Base-by-base conservation (phyloP, 1,140 invertebrate genomes). In the Pararge aegeria region DNA sequence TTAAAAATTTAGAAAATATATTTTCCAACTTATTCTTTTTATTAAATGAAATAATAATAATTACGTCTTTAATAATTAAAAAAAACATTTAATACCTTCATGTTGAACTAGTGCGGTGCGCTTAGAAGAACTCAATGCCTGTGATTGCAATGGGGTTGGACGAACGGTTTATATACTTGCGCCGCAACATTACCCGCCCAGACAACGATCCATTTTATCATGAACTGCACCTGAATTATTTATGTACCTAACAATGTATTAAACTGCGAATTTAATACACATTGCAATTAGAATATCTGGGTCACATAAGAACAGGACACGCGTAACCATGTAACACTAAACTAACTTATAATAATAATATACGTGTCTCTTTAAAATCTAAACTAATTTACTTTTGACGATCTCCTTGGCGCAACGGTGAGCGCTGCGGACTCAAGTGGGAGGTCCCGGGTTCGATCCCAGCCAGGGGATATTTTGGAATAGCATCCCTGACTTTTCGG, bases 11-110 rank as follows among this genome's bases (percentile, higher is more conserved):
- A n/a, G n/a, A n/a, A n/a, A n/a, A n/a, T n/a, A n/a, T n/a, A n/a
- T n/a, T n/a, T n/a, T n/a, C n/a, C n/a, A n/a, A n/a, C n/a, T n/a
- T n/a, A n/a, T n/a, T n/a, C n/a, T n/a, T n/a, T n/a, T n/a, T n/a
- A n/a, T n/a, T n/a, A n/a, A n/a, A n/a, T n/a, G n/a, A n/a, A n/a
- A n/a, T n/a, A n/a, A n/a, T n/a, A n/a, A n/a, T n/a, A n/a, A n/a
- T n/a, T n/a, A n/a, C n/a, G n/a, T n/a, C n/a, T n/a, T n/a, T n/a
- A n/a, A n/a, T 42, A 44, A 0, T n/a, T 16, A 55, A 20, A 42
- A n/a, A 13, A 4, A 42, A 13, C 15, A 18, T n/a, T n/a, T n/a
- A n/a, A n/a, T 86, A 83, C 80, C 83, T 86, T 82, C 83, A 86
- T 86, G 57, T 70, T 80, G 71, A 27, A 30, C 67, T 67, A 51